Conservation (phyloP, 1,140 invertebrate species). For the Acromyrmex charruanus region DNA sequence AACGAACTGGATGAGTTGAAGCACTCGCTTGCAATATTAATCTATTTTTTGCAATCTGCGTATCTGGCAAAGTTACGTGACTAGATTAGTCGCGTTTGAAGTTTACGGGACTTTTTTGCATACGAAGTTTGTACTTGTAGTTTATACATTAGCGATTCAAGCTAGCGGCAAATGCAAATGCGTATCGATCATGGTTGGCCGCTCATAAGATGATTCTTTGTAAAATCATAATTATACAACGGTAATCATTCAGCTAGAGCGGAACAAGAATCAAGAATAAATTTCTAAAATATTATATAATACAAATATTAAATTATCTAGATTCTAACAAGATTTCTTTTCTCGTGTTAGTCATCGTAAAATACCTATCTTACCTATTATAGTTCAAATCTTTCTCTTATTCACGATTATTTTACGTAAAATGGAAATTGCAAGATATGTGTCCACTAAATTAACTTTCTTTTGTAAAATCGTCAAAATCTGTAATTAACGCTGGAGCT, state of each 20-base stretch:
- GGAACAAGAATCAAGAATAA: not conserved
- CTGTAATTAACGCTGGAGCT: too few relatives aligned
- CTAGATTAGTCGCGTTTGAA: conserved; percentile 20
- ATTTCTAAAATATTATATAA: conserved; percentile 28
- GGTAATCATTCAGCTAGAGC: not conserved
- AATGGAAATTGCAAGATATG: not conserved
- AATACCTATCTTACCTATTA: not conserved
- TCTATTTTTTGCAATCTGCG: conserved; percentile 35
- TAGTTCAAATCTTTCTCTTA: not conserved
- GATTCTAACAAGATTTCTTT: not conserved
- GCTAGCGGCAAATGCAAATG: conserved; percentile 18
- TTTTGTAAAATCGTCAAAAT: too few relatives aligned
- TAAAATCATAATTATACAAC: conserved; percentile 18
- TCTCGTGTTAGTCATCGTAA: not conserved
- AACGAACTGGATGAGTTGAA: not conserved
- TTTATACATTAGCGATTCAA: conserved; percentile 18
- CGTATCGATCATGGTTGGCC: conserved; percentile 14
- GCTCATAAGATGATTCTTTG: not conserved
- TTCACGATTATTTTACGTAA: not conserved
- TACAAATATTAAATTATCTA: conserved; percentile 2
- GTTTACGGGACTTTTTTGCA: conserved; percentile 25
- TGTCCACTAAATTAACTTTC: too few relatives aligned
- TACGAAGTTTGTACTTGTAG: not conserved
- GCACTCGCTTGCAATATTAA: conserved; percentile 60
- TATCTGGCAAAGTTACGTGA: conserved; percentile 25